phyloP scores from a whole-genome alignment of 2,797 vertebrate species.

The Corythornis leucogaster region DNA sequence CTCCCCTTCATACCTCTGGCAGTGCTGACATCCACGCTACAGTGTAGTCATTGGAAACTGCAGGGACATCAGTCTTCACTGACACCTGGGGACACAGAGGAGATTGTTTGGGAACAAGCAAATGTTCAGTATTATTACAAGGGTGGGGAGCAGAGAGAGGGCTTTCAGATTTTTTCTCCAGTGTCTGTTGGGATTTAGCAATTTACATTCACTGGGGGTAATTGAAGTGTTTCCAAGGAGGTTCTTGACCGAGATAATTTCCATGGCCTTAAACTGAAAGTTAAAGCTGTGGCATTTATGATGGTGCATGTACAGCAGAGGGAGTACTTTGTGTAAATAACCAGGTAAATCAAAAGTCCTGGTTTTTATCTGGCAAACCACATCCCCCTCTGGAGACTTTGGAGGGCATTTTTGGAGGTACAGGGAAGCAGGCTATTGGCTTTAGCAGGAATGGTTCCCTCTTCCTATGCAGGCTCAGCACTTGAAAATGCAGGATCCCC shows the following conservation, averaged over 20 bases:
- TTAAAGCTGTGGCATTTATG: neutral
- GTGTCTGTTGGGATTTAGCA: neutral
- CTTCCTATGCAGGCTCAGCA: neutral
- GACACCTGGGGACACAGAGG: slow-evolving; percentile 52
- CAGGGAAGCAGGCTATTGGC: neutral
- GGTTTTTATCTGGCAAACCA: neutral
- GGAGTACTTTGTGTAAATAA: neutral
- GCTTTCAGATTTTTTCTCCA: neutral
- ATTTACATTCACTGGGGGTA: neutral
- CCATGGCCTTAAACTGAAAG: neutral
- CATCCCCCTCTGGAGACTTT: neutral
- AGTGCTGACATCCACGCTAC: slow-evolving; percentile 52
- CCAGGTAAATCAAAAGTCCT: neutral
- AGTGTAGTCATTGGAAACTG: slow-evolving; percentile 48
- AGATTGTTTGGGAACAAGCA: neutral
- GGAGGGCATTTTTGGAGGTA: neutral
- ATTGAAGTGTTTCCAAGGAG: neutral
- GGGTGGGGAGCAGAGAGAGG: neutral
- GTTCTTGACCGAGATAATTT: neutral
- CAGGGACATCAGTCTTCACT: slow-evolving; percentile 49
- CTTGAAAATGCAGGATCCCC: neutral
- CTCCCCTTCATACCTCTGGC: slow-evolving; percentile 33
- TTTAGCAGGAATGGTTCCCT: neutral
- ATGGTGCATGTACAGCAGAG: neutral
- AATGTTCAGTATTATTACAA: neutral